Conservation (phyloP, 2,888 invertebrate genomes). For the Drosophila hamatofila region DNA sequence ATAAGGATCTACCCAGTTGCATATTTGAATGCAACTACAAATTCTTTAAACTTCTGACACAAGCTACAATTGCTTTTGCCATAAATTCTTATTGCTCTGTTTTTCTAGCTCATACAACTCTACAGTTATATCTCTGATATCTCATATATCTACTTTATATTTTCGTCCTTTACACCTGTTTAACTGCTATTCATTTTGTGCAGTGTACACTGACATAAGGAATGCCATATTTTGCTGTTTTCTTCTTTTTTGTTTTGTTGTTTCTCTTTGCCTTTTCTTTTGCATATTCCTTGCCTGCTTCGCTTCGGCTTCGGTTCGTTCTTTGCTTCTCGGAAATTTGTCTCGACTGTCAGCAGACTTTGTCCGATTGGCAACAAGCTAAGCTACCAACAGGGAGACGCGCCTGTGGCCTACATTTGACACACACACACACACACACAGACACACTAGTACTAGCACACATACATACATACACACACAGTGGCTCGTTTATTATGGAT, state of each 20-base stretch:
- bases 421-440: conserved; percentile 25
- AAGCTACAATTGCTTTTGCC: too few relatives aligned
- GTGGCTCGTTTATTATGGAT: conserved; percentile 40
- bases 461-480: conserved; percentile 10
- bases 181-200: background rate
- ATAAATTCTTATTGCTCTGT: background rate
- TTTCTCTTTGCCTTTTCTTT: conserved; percentile 6
- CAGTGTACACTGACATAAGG: conserved; percentile 10
- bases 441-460: conserved; percentile 2
- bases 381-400: conserved; percentile 51
- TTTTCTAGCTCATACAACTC: background rate
- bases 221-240: background rate
- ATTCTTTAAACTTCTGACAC: background rate
- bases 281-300: conserved; percentile 7
- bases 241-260: background rate
- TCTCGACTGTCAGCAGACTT: conserved; percentile 70
- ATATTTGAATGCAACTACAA: too few relatives aligned
- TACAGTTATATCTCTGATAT: background rate
- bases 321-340: conserved; percentile 69
- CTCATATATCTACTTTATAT: background rate
- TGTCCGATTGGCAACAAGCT: conserved; percentile 51
- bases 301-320: conserved; percentile 21
- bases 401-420: conserved; percentile 75
- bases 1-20: background rate
- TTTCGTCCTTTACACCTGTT: background rate